Conservation (phyloP, 1,140 invertebrate genomes). For the Holcopasites calliopsidis region DNA sequence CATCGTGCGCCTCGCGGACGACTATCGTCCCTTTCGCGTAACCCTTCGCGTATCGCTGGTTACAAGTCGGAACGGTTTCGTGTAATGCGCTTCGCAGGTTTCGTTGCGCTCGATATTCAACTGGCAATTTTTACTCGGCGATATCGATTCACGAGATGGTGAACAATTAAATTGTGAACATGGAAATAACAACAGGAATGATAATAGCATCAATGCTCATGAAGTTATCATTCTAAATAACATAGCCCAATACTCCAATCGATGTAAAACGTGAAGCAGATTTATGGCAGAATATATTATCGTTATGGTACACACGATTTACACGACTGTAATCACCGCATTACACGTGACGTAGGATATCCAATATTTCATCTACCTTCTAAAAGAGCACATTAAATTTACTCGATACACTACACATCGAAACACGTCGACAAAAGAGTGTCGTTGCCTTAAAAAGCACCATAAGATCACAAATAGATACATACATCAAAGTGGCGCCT, state of each 20-base stretch:
- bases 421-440: neutral
- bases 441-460: neutral
- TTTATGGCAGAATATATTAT: constrained; percentile 10
- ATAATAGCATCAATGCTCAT: neutral
- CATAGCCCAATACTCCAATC: neutral
- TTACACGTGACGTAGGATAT: neutral
- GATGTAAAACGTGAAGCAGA: neutral
- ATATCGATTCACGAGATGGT: no score
- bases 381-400: neutral
- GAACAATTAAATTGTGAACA: no score
- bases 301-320: neutral
- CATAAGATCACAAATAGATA: neutral
- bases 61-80: neutral
- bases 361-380: neutral
- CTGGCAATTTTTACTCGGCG: neutral
- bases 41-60: neutral
- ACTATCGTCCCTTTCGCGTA: neutral
- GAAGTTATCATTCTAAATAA: neutral
- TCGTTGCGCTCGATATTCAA: neutral
- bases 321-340: neutral
- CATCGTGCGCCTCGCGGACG: neutral
- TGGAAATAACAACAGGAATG: neutral
- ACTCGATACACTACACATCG: neutral
- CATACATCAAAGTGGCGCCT: neutral
- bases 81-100: no score